A percentile compares a stretch with the other conserved stretches of the same genome.
Conservation (phyloP, 2,113 vertebrate genomes). For the Eurypyga helias region DNA sequence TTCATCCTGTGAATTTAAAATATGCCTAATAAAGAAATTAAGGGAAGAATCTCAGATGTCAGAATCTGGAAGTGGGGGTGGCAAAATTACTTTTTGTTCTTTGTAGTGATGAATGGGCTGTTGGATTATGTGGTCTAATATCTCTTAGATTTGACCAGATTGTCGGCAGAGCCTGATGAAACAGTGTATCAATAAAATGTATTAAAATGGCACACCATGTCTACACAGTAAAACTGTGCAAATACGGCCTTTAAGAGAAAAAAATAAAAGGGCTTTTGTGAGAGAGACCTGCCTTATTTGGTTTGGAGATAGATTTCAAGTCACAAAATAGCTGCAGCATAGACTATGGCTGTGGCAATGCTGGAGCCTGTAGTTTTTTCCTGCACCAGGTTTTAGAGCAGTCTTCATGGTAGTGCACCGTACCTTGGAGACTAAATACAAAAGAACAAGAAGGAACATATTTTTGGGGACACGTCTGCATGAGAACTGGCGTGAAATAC, state of each 20-base stretch:
- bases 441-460: background rate
- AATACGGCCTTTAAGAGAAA: background rate
- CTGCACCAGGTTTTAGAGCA: background rate
- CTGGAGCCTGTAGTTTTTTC: background rate
- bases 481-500: background rate
- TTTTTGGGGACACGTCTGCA: background rate
- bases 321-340: background rate
- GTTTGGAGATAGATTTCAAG: background rate
- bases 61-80: background rate
- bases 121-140: background rate
- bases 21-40: background rate
- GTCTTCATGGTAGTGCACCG: background rate
- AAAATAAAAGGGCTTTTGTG: background rate
- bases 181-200: background rate
- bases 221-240: background rate
- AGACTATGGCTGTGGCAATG: rapidly evolving
- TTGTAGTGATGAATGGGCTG: background rate
- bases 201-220: too few species aligned
- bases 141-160: background rate
- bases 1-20: background rate
- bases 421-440: background rate
- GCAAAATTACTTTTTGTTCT: background rate
- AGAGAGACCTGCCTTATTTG: background rate
- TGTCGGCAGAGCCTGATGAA: background rate
- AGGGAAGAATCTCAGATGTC: background rate